Base-by-base conservation (phyloP, 1,140 invertebrate species). In the Pseudoatta argentina region DNA sequence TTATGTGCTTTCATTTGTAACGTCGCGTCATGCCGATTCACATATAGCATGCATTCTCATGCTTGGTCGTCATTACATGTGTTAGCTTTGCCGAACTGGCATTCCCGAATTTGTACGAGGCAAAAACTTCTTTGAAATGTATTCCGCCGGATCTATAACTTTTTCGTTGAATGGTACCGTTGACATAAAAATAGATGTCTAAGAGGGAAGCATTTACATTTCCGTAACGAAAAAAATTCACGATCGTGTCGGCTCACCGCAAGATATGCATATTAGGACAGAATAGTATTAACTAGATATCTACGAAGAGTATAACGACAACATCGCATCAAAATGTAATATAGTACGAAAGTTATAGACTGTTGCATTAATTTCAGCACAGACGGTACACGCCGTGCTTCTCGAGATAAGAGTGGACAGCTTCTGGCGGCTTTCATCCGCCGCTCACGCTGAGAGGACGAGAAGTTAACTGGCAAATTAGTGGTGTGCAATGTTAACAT, bases 261-360 rank as follows among this genome's bases (percentile, higher is more conserved):
- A 7, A 34, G 64, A 81, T 18, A 27, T 81, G 64, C 48, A 71
- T 51, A 71, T 81, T 57, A 59, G 66, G 67, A 71, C 21, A 34
- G 77, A 69, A 21, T 57, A 27, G 67, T 59, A 27, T 48, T 71
- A 57, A 27, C 39, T 69, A 71, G 51, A 27, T 81, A 39, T 21
- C 21, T 55, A 71, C n/a, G 8, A 14, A 21, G 53, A 71, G 5
- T 34, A 57, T n/a, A 39, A 57, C 6, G 21, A 12, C n/a, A n/a
- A 27, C 64, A 39, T 67, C n/a, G 48, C 8, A 57, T 66, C 44
- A 64, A 78, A 78, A 66, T 24, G 34, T n/a, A 81, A 57, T 81
- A 71, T 81, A 59, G 34, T 81, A 81, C 39, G 18, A 21, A 81
- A 81, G 21, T 81, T 81, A 81, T 71, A 57, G 78, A 44, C 78